Base-by-base conservation (phyloP, 2,888 invertebrate genomes). In the Eupsilia transversa region DNA sequence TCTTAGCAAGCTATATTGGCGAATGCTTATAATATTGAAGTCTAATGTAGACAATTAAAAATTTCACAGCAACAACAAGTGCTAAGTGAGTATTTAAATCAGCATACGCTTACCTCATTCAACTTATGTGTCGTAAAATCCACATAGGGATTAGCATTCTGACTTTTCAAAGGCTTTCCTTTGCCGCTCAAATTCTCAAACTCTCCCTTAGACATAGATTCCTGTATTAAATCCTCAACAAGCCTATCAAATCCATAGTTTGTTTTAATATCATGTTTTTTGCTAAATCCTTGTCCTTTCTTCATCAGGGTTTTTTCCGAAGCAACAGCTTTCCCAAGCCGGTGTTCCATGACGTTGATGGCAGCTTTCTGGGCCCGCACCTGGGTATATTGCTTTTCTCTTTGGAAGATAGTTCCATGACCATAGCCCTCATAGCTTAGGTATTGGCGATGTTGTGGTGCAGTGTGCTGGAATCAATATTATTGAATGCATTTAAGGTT, bases 161-260 rank as follows among this genome's bases (percentile, higher is more conserved):
- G 97, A 67, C 97, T 94, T 63, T 97, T 96, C 74, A 99, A 94
- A 0, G 99, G 99, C 92, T 99, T 98, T 20, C 99, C 99, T 83
- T 96, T 97, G 0, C 99, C 98, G 43, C 97, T 96, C 7, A 99
- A 94, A 93, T 99, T 98, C 85, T 97, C 98, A 93, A 99, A 99
- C 89, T 99, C 98, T 0, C 99, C 99, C 92, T 97, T 98, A 0
- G 98, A 97, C 97, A 99, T 99, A 0, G 99, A 98, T 91, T 99
- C 98, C 88, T 98, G 98, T 83, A 99, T 99, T 78, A 99, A 96
- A 96, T 99, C 99, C 92, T 99, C 99, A 0, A 99, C 99, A 0
- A 99, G 94, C 71, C 99, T 97, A 82, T 99, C 99, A 87, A 98
- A 98, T 0, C 98, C 98, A 90, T 97, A 97, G 95, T 98, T 98